Evolutionary conservation across 2,888 invertebrate species (phyloP).

Genomic region (Apeira syringaria): DNA sequence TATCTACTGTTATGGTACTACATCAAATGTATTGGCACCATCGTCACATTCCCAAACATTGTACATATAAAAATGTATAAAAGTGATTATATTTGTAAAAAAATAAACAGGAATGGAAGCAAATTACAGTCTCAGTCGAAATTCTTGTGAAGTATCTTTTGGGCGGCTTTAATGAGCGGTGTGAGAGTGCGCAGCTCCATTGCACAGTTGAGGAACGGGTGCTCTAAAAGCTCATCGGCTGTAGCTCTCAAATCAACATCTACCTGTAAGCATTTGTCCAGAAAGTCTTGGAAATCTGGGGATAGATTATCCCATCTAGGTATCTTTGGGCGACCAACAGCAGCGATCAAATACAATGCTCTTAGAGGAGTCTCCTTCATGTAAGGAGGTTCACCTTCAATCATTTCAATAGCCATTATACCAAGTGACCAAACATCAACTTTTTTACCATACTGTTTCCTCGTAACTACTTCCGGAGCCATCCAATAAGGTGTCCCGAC

Average conservation of each 20-base stretch:
- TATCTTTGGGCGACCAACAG: slow-evolving; percentile 96
- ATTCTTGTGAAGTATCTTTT: slow-evolving; percentile 89
- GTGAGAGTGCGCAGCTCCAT: slow-evolving; percentile 92
- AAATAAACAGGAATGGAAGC: slow-evolving; percentile 51
- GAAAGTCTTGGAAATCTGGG: slow-evolving; percentile 89
- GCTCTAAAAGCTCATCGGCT: slow-evolving; percentile 90
- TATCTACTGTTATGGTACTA: slow-evolving; percentile 2
- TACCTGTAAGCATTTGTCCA: slow-evolving; percentile 94
- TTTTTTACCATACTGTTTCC: slow-evolving; percentile 97
- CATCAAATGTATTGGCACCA: slow-evolving; percentile 49
- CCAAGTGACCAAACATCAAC: slow-evolving; percentile 97
- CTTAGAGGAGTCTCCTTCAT: slow-evolving; percentile 96
- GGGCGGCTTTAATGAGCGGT: slow-evolving; percentile 96
- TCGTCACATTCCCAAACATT: slow-evolving; percentile 32
- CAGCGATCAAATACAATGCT: slow-evolving; percentile 97
- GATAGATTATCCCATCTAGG: slow-evolving; percentile 92
- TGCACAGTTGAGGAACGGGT: slow-evolving; percentile 91
- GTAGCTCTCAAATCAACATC: slow-evolving; percentile 91
- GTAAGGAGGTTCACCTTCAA: slow-evolving; percentile 98
- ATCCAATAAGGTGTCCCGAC: slow-evolving; percentile 99
- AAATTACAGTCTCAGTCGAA: slow-evolving; percentile 61
- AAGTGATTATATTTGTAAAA: slow-evolving; percentile 47
- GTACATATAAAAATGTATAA: slow-evolving; percentile 59
- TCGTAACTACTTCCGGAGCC: slow-evolving; percentile 97
- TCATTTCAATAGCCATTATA: slow-evolving; percentile 98